Conservation (phyloP, 1,140 invertebrate species). For the Orchestia grillus region DNA sequence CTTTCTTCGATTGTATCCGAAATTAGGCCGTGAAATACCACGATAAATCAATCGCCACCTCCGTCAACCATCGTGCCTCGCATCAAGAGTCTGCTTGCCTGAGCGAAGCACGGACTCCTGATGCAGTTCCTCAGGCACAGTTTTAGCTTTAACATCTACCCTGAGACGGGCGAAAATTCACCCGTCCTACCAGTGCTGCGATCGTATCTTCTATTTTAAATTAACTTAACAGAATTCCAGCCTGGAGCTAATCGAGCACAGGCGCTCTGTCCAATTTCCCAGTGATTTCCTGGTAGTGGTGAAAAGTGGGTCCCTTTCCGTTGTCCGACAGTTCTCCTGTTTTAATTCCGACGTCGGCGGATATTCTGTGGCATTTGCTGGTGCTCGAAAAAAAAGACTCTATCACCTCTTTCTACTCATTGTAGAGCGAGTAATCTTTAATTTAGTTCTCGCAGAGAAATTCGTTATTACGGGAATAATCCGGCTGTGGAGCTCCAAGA, state of each 20-base stretch:
- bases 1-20: no score
- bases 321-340: background rate
- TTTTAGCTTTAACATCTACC: background rate
- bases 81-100: no score
- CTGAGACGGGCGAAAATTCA: background rate
- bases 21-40: no score
- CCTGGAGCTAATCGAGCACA: background rate
- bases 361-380: background rate
- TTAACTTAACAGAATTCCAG: background rate
- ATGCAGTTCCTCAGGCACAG: background rate
- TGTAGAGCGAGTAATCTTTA: background rate
- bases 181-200: background rate
- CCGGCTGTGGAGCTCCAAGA: no score
- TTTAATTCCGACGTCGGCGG: background rate
- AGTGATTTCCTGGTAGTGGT: background rate
- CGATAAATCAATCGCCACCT: no score
- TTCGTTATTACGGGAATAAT: no score
- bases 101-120: background rate
- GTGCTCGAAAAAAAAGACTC: background rate
- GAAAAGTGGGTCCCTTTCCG: background rate
- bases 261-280: background rate
- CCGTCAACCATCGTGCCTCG: no score
- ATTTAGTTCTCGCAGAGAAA: background rate
- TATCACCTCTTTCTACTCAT: background rate
- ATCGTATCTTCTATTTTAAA: constrained; percentile 30